Percentiles rank a stretch among this genome's conserved stretches.
phyloP scores from a whole-genome alignment of 2,888 invertebrate species.

The Atethmia centrago region DNA sequence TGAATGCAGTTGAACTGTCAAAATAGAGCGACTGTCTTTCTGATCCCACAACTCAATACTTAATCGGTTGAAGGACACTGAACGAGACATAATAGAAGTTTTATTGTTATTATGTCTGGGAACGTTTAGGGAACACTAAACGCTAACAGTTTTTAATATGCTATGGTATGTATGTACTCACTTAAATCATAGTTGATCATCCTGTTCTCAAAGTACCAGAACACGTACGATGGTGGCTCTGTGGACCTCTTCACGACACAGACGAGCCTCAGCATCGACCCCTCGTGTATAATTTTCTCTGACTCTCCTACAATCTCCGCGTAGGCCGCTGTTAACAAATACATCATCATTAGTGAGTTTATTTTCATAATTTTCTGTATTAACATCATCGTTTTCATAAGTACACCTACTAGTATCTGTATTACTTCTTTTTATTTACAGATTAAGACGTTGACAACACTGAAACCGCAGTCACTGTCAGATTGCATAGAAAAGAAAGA shows the following conservation, averaged over 20 bases:
- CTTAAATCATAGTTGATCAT: constrained; percentile 96
- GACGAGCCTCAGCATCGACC: constrained; percentile 93
- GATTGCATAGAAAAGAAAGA: too few relatives aligned
- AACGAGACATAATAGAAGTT: too few relatives aligned
- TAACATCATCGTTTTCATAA: too few relatives aligned
- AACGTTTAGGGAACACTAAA: too few relatives aligned
- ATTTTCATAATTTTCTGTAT: neutral
- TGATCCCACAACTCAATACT: neutral
- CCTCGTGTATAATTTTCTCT: constrained; percentile 93
- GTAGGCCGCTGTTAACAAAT: constrained; percentile 90
- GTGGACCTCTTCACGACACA: constrained; percentile 93
- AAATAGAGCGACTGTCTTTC: too few relatives aligned
- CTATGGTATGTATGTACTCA: constrained; percentile 70
- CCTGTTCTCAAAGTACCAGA: constrained; percentile 95
- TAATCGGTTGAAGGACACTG: too few relatives aligned
- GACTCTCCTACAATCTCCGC: constrained; percentile 93
- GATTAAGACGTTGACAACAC: too few relatives aligned
- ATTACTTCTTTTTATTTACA: neutral
- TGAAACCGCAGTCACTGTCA: too few relatives aligned
- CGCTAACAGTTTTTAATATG: neutral
- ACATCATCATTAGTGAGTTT: neutral
- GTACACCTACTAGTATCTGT: neutral
- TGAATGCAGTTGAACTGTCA: too few relatives aligned
- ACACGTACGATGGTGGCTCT: constrained; percentile 93
- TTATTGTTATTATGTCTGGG: too few relatives aligned